These are phyloP conservation scores for Bostrychus sinensis DNA, from an alignment of 2,113 vertebrate species.

Conservation along the genomic window DNA sequence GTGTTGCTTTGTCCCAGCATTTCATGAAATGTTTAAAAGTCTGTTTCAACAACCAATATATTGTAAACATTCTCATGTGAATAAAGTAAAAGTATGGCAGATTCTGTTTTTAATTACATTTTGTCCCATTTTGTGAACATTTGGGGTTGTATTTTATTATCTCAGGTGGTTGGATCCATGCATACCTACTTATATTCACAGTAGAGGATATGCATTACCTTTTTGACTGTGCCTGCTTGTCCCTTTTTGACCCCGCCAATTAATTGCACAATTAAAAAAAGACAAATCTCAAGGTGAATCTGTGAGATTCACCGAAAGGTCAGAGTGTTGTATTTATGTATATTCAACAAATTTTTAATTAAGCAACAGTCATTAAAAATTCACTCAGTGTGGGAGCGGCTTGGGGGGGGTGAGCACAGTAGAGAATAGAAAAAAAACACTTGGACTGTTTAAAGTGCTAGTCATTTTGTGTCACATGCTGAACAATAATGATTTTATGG, in stretches of 20 bases:
- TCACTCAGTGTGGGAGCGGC: constrained; percentile 48
- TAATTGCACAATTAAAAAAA: constrained; percentile 57
- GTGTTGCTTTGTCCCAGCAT: no score
- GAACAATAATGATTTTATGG: not conserved
- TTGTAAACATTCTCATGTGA: no score
- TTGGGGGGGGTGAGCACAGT: constrained; percentile 52
- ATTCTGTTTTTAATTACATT: no score
- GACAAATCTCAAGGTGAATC: constrained; percentile 64
- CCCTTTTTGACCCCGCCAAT: constrained; percentile 59
- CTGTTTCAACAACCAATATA: no score
- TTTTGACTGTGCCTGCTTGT: constrained; percentile 35
- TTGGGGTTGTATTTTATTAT: no score
- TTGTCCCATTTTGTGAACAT: no score
- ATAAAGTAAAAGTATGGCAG: no score
- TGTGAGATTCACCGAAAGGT: constrained; percentile 60
- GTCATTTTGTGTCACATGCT: constrained; percentile 40
- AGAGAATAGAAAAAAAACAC: constrained; percentile 56
- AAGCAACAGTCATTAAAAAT: constrained; percentile 66
- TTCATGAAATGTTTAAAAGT: no score
- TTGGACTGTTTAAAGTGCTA: constrained; percentile 49
- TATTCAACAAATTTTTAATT: constrained; percentile 70
- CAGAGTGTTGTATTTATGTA: constrained; percentile 61
- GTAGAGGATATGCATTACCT: constrained; percentile 5
- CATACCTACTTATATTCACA: not conserved
- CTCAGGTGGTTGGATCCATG: not conserved